Evolutionary conservation across 2,113 vertebrate species (phyloP).

Genomic region (Gambusia affinis): DNA sequence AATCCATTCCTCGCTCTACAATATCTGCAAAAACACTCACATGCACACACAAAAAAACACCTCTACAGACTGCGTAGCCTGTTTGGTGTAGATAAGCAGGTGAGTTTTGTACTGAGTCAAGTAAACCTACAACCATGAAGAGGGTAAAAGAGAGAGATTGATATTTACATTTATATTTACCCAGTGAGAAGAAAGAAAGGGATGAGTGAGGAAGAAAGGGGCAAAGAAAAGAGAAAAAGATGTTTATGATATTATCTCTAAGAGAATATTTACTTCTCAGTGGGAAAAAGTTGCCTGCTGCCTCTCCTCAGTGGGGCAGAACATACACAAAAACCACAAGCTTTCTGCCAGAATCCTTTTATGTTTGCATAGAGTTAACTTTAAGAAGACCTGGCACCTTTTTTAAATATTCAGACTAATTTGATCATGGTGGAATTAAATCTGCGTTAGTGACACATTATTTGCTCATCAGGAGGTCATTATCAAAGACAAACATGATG

Average conservation of each 20-base stretch:
- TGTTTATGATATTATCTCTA: slow-evolving; percentile 63
- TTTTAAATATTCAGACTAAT: slow-evolving; percentile 41
- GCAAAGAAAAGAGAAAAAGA: slow-evolving; percentile 39
- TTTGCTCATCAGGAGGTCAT: slow-evolving; percentile 49
- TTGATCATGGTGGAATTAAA: slow-evolving; percentile 40
- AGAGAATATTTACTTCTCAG: slow-evolving; percentile 76
- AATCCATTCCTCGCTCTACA: slow-evolving; percentile 37
- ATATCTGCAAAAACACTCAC: slow-evolving; percentile 27
- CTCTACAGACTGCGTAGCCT: slow-evolving; percentile 47
- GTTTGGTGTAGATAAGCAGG: slow-evolving; percentile 75
- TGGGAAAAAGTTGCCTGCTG: slow-evolving; percentile 51
- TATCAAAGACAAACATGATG: slow-evolving; percentile 21
- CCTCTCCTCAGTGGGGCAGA: slow-evolving; percentile 42
- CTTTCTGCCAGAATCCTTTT: neutral
- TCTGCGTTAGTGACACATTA: slow-evolving; percentile 23
- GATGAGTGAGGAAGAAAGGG: slow-evolving; percentile 21
- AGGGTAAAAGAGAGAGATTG: slow-evolving; percentile 44
- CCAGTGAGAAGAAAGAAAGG: slow-evolving; percentile 41
- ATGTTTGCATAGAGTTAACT: slow-evolving; percentile 1
- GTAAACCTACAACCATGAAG: slow-evolving; percentile 61
- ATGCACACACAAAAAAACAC: slow-evolving; percentile 6
- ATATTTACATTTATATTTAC: slow-evolving; percentile 55
- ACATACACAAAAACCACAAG: slow-evolving; percentile 18
- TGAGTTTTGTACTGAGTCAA: slow-evolving; percentile 53
- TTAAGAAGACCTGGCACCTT: slow-evolving; percentile 20